Evolutionary conservation across 2,888 invertebrate species (phyloP).

Genomic region (Acronicta psi): DNA sequence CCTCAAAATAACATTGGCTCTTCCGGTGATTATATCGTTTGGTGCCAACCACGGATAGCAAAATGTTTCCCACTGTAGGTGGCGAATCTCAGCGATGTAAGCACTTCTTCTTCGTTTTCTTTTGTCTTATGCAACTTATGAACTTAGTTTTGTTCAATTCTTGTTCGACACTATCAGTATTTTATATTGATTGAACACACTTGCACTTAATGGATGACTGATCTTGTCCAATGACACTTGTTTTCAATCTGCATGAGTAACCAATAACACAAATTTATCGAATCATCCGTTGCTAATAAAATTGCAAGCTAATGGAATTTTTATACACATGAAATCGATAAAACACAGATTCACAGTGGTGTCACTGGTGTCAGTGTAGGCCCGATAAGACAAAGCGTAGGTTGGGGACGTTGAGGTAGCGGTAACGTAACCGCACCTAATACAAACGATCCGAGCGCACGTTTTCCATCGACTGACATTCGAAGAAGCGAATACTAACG

Average conservation of each 20-base stretch:
- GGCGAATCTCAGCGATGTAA: conserved; percentile 42
- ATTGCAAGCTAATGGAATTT: conserved; percentile 63
- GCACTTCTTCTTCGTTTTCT: conserved; percentile 57
- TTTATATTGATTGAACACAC: conserved; percentile 69
- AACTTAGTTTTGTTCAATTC: conserved; percentile 51
- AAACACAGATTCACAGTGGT: conserved; percentile 63
- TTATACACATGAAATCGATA: conserved; percentile 74
- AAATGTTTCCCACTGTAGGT: conserved; percentile 59
- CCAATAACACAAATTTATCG: conserved; percentile 67
- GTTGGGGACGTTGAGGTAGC: conserved; percentile 65
- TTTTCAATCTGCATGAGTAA: conserved; percentile 67
- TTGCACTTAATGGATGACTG: conserved; percentile 79
- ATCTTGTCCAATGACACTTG: conserved; percentile 77
- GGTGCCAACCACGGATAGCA: conserved; percentile 74
- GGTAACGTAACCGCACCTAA: conserved; percentile 69
- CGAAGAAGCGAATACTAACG: conserved; percentile 64
- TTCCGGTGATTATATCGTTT: conserved; percentile 77
- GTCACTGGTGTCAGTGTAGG: conserved; percentile 56
- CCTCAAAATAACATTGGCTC: conserved; percentile 87
- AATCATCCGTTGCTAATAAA: conserved; percentile 65
- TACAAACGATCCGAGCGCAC: conserved; percentile 68
- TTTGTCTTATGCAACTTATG: conserved; percentile 56
- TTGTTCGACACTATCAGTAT: conserved; percentile 63
- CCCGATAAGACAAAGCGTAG: conserved; percentile 73
- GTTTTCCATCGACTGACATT: conserved; percentile 73